A percentile compares a stretch with the other conserved stretches of the same genome.
These are phyloP conservation scores for Nannospalax galili DNA, from an alignment of 2,113 vertebrate species.

Conservation along the genomic window DNA sequence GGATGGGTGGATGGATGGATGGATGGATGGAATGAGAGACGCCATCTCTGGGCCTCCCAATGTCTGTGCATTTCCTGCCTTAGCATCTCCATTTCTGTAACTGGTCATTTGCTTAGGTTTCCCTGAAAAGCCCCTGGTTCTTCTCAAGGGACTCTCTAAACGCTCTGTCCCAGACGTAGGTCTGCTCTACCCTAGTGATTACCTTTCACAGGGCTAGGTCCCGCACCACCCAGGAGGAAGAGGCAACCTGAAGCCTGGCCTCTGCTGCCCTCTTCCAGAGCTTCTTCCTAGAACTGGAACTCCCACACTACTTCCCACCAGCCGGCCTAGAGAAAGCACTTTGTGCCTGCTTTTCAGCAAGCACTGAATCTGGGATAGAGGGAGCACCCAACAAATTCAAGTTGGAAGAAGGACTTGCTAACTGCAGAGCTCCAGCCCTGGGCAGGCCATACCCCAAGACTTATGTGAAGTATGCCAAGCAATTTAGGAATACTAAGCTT, in stretches of 20 bases:
- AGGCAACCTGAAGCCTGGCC: neutral
- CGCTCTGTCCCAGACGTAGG: neutral
- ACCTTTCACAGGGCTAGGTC: neutral
- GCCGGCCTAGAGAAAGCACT: neutral
- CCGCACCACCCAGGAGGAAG: neutral
- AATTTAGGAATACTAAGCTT: conserved; percentile 5
- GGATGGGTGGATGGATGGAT: neutral
- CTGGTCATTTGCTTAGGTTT: conserved; percentile 6
- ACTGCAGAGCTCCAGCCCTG: neutral
- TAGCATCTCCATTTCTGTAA: neutral
- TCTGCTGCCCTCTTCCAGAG: neutral
- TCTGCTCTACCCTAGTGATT: rapidly evolving
- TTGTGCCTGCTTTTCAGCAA: neutral
- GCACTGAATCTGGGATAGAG: conserved; percentile 34
- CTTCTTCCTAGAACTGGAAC: neutral
- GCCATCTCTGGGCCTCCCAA: neutral
- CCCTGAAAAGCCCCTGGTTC: neutral
- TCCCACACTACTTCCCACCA: neutral
- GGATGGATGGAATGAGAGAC: neutral
- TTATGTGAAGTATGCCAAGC: neutral
- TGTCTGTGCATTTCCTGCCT: neutral
- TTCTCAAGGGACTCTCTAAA: neutral
- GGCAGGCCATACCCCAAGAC: neutral
- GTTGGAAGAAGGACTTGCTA: neutral
- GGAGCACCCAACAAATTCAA: conserved; percentile 53